Evolutionary conservation across 2,113 vertebrate species (phyloP), one percentile per base, ranked within the genome.

Genomic region (Odocoileus hemionus): DNA sequence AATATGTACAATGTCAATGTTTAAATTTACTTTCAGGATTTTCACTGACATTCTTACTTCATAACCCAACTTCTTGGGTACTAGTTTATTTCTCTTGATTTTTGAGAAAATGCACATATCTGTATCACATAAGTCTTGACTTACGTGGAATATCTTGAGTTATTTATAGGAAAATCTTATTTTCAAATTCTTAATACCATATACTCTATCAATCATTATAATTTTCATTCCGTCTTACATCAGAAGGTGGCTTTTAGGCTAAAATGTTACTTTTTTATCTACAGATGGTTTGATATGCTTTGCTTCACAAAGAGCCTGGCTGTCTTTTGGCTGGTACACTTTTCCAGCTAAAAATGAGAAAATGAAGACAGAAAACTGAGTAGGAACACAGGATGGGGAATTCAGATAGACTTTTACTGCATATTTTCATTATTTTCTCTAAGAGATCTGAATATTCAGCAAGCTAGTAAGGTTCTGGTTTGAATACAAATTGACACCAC

Each of bases 191-290:
- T 84, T 61, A 88, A 55, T 52, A 89, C 43, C 33, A 6, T 30
- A 33, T 14, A 84, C 11, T 90, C 28, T 47, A 43, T 28, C 67
- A 30, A 14, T 85, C 13, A 64, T n/a, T 67, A 52, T 39, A 45
- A 45, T 67, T 57, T 86, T 92, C 30, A 54, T 26, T 36, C 74
- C 54, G 6, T n/a, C 82, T 94, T 76, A 57, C 52, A 58, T 55
- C 55, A 60, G n/a, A 92, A 67, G 60, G 39, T 67, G 54, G 79
- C 45, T 85, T 80, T 89, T 50, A 90, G 80, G 23, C 60, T 85
- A 92, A 92, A 89, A 91, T 30, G 43, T 80, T 92, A 54, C 76
- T 85, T 47, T 92, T 23, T 97, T 45, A 60, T 84, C 94, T 96
- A 88, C 33, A 97, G 86, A 89, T 60, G 90, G 47, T 86, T 84